Evolutionary conservation across 1,140 invertebrate genomes (phyloP).

Genomic region (Drosophila leontia): DNA sequence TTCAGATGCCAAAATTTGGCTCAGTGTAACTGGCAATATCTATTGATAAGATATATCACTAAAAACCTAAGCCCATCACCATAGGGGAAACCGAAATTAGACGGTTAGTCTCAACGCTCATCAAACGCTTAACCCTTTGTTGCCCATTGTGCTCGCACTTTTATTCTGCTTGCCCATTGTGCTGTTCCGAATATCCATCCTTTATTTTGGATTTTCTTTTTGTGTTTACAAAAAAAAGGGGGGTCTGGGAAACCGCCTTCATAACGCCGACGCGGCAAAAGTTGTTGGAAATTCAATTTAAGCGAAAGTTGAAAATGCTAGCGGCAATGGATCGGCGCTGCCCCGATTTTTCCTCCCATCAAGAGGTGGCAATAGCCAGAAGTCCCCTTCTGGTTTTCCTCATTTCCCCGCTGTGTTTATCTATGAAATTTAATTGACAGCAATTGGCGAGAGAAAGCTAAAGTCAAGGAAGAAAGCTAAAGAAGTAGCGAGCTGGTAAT

Average conservation of each 20-base stretch:
- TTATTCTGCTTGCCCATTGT: constrained; percentile 44
- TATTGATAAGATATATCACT: neutral
- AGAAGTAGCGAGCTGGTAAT: constrained; percentile 2
- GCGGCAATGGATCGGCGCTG: too few relatives aligned
- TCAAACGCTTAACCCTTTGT: constrained; percentile 34
- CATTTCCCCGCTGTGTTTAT: constrained; percentile 54
- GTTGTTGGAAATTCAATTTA: constrained; percentile 80
- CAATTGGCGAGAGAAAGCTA: constrained; percentile 18
- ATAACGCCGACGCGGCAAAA: constrained; percentile 64
- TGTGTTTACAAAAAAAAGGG: neutral
- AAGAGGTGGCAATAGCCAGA: constrained; percentile 38
- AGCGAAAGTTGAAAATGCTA: constrained; percentile 61
- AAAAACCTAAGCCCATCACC: neutral
- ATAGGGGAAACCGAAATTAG: constrained; percentile 9
- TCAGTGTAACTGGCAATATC: neutral
- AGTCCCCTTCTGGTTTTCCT: neutral
- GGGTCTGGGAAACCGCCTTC: constrained; percentile 7
- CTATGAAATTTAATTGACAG: constrained; percentile 76
- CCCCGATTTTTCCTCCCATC: constrained; percentile 17
- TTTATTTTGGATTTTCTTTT: constrained; percentile 21
- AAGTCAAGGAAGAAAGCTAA: neutral
- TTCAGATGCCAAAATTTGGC: neutral
- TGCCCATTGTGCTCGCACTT: constrained; percentile 48
- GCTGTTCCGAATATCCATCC: constrained; percentile 11
- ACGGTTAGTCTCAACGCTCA: neutral